Percentiles rank a stretch among this genome's conserved stretches.
These are phyloP conservation scores for Anoplolepis gracilipes DNA, from an alignment of 1,140 invertebrate species.

Conservation along the genomic window DNA sequence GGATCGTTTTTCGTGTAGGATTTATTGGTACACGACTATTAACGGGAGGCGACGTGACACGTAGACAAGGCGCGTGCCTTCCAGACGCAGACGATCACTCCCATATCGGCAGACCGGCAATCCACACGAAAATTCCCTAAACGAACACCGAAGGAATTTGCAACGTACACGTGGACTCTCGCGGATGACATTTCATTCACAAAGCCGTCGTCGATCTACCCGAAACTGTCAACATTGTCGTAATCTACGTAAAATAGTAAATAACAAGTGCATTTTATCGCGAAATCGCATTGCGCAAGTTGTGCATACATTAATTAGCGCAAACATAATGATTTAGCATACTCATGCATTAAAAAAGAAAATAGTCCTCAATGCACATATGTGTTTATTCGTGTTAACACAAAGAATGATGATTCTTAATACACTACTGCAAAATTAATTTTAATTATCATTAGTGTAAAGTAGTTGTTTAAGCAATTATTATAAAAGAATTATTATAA, in stretches of 20 bases:
- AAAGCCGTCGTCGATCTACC: background rate
- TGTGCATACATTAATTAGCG: background rate
- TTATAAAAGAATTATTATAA: background rate
- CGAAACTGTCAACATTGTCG: background rate
- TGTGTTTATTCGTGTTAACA: background rate
- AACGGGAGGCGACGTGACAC: conserved; percentile 31
- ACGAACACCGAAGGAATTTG: too few species aligned
- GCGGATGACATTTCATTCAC: conserved; percentile 15
- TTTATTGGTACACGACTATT: conserved; percentile 49
- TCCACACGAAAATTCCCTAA: conserved; percentile 46
- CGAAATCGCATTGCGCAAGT: background rate
- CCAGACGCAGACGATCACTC: conserved; percentile 8
- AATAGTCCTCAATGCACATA: background rate
- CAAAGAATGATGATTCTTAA: background rate
- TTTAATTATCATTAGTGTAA: background rate
- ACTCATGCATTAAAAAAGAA: background rate
- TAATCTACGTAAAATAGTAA: background rate
- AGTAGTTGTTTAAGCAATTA: background rate
- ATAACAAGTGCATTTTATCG: background rate
- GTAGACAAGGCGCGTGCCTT: conserved; percentile 34
- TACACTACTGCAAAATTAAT: background rate
- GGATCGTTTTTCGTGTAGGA: background rate
- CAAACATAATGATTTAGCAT: background rate
- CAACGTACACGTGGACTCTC: conserved; percentile 20
- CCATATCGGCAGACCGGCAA: conserved; percentile 20